Evolutionary conservation across 2,888 invertebrate species (phyloP).

Genomic region (Dugesia japonica): DNA sequence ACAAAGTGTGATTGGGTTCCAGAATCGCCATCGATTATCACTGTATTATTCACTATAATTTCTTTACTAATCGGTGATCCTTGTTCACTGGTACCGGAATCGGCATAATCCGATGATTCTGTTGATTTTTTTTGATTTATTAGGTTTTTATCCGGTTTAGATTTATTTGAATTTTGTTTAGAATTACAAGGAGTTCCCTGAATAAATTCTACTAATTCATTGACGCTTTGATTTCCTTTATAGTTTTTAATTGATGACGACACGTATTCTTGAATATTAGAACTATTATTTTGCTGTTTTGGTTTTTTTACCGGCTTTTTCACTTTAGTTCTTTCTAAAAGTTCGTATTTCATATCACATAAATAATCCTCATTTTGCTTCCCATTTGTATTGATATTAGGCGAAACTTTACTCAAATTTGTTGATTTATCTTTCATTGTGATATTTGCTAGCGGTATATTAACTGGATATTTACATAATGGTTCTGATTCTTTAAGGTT

Average conservation of each 20-base stretch:
- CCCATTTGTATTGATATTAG: background rate
- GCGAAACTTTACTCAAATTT: background rate
- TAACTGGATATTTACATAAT: background rate
- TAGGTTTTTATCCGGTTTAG: background rate
- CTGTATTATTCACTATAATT: background rate
- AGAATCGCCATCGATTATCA: background rate
- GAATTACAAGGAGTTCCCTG: background rate
- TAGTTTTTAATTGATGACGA: background rate
- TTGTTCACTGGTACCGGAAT: background rate
- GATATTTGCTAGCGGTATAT: background rate
- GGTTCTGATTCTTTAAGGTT: background rate
- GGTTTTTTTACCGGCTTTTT: background rate
- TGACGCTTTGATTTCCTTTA: constrained; percentile 1
- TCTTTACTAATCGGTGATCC: no score
- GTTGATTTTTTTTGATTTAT: background rate
- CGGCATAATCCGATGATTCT: background rate
- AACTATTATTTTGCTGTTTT: background rate
- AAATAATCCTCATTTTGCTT: background rate
- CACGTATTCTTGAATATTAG: background rate
- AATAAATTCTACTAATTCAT: background rate
- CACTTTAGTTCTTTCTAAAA: background rate
- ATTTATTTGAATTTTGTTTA: background rate
- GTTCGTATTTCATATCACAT: background rate
- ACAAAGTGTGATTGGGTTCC: background rate
- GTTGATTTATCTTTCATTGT: background rate